Evolutionary conservation across 2,888 invertebrate genomes (phyloP), one percentile per base, ranked within the genome.

Genomic region (Eupithecia subfuscata): DNA sequence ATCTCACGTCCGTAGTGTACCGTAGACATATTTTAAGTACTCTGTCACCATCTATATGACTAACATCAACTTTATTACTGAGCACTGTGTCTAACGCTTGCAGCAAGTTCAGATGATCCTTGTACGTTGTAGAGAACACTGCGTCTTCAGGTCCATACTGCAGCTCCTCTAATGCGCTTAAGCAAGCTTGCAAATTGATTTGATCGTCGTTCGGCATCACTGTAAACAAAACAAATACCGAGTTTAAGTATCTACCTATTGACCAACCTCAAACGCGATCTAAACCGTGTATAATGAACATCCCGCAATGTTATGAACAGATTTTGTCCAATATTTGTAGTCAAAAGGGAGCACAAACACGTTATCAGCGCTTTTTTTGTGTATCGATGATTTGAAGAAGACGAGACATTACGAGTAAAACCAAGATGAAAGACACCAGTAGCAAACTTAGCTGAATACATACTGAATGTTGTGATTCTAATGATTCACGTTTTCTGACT

Each of bases 1-100:
- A 70, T 74, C 52, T 48, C 67, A 77, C 40, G 56, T 75, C 71
- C 37, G 84, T 56, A 80, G 48, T 60, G 80, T 74, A 37, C 78
- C 48, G 52, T 79, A 81, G 77, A 77, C 79, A 73, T 77, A 84
- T 40, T 67, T 72, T 88, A 86, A 77, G 7, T 82, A 78, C 70
- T 72, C 74, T 78, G 25, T 78, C 68, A 52, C 74, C 75, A 18
- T 75, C 71, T 18, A 16, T 18, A 4, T 60, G 22, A 18, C 69
- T 43, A 43, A 78, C 71, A 9, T 70, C 52, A 70, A 30, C 22
- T 43, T 34, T n/a, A 14, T 18, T 30, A 30, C 25, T 60, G 1
- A 78, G 64, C 5, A 63, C 8, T 14, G 43, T 30, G 60, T 74
- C 72, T 12, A 78, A 22, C 14, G 40, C 68, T 68, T 70, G 70